Evolutionary conservation across 2,888 invertebrate genomes (phyloP), one percentile per base, ranked within the genome.

Genomic region (Phyllotreta striolata): DNA sequence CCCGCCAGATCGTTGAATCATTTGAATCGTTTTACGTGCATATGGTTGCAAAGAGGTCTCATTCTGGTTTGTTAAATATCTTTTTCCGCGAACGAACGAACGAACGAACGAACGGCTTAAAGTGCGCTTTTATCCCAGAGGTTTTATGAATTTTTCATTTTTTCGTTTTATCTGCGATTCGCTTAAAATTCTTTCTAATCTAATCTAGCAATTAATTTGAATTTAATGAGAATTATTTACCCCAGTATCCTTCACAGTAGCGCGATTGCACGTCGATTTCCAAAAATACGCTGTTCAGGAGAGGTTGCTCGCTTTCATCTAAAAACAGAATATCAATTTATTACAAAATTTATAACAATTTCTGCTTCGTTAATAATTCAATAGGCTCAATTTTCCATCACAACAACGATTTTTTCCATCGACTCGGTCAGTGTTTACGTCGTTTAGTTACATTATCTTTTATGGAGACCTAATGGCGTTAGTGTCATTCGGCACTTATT

Each of bases 31-130:
- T 67, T 66, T 24, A 64, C 55, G 63, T 70, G 62, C 68, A 70
- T 66, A 68, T 68, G 66, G 68, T 63, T 56, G 70, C 66, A 63
- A 60, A 70, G 66, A 67, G 69, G 69, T 67, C 66, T 69, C 69
- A 52, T 70, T 65, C 63, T 67, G 67, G 68, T 68, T 68, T 68
- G 66, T 66, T 68, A 65, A 62, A 52, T 52, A 38, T 52, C 38
- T 6, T 41, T 24, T 24, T 24, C 24, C 24, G 24, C 24, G 24
- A 24, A 24, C 24, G 24, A 24, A 24, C 24, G 24, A n/a, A n/a
- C n/a, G n/a, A n/a, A n/a, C 24, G 24, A 24, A 24, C 24, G 24
- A 24, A 24, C 24, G 24, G 24, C 24, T 24, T 24, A 24, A 24
- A 24, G 24, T 24, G 24, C 4, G 24, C 24, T 24, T 24, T 24